Evolutionary conservation across 2,797 vertebrate species (phyloP).

Genomic region (Emys orbicularis): DNA sequence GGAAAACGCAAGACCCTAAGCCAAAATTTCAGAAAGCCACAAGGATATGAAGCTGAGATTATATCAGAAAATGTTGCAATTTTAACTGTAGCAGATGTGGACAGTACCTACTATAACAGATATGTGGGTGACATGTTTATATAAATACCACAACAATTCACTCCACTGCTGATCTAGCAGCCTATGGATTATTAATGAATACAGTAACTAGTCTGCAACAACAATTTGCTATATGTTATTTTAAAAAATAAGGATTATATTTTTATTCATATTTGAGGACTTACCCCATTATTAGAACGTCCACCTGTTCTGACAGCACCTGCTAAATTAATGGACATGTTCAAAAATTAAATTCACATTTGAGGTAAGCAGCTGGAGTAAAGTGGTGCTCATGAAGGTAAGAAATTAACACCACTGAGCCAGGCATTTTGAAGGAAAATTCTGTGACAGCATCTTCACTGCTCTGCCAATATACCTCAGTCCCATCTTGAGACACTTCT

Average conservation of each 20-base stretch:
- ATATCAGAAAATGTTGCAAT: background rate
- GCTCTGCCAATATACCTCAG: background rate
- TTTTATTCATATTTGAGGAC: slow-evolving; percentile 7
- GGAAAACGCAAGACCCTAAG: background rate
- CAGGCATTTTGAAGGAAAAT: background rate
- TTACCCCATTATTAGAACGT: slow-evolving; percentile 57
- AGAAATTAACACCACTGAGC: background rate
- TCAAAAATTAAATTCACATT: background rate
- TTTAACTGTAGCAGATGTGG: background rate
- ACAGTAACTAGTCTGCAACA: background rate
- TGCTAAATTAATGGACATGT: slow-evolving; percentile 35
- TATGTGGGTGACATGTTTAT: background rate
- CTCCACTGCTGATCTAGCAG: background rate
- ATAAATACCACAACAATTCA: background rate
- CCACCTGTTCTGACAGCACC: slow-evolving; percentile 6
- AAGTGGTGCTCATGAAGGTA: background rate
- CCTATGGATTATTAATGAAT: background rate
- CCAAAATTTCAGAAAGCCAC: background rate
- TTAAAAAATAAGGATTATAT: background rate
- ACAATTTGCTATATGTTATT: background rate
- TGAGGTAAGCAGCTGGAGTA: background rate
- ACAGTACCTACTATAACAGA: background rate
- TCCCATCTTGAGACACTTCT: background rate
- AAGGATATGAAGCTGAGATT: background rate
- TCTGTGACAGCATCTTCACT: background rate